Conservation (phyloP, 2,888 invertebrate genomes). For the Tricholauxania praeusta region DNA sequence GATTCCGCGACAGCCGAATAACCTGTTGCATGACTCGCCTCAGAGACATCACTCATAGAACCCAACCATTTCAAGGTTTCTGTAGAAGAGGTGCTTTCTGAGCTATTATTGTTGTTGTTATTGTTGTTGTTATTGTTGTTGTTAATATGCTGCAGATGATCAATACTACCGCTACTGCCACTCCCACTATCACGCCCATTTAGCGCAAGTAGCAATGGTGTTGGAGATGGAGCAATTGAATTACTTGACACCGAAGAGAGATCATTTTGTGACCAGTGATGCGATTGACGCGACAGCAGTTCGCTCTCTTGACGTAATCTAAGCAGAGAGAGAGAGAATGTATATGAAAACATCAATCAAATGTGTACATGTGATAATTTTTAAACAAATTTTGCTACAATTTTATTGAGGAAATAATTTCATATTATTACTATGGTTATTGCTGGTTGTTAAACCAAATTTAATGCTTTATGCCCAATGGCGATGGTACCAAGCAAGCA, state of each 20-base stretch:
- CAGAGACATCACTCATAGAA: slow-evolving; percentile 80
- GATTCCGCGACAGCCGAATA: slow-evolving; percentile 68
- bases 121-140: slow-evolving; percentile 51
- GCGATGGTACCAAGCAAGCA: no score
- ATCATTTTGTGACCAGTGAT: slow-evolving; percentile 68
- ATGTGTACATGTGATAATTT: neutral
- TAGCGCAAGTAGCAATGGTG: slow-evolving; percentile 43
- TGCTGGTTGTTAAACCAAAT: no score
- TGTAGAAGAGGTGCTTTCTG: slow-evolving; percentile 72
- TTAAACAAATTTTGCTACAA: neutral
- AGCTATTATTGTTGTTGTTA: slow-evolving; percentile 61
- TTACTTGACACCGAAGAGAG: slow-evolving; percentile 63
- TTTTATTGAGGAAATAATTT: neutral
- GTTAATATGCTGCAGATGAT: slow-evolving; percentile 39
- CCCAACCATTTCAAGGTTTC: slow-evolving; percentile 86
- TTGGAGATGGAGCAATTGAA: slow-evolving; percentile 57
- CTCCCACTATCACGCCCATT: slow-evolving; percentile 38
- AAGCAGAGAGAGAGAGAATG: neutral
- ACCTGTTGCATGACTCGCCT: slow-evolving; percentile 72
- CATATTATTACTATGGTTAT: no score
- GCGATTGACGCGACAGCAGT: slow-evolving; percentile 66
- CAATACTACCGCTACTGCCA: slow-evolving; percentile 42
- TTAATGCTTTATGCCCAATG: no score
- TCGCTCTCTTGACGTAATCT: slow-evolving; percentile 69
- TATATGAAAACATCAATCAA: neutral